phyloP scores from a whole-genome alignment of 1,140 invertebrate genomes.

The Neotoxoptera formosana region DNA sequence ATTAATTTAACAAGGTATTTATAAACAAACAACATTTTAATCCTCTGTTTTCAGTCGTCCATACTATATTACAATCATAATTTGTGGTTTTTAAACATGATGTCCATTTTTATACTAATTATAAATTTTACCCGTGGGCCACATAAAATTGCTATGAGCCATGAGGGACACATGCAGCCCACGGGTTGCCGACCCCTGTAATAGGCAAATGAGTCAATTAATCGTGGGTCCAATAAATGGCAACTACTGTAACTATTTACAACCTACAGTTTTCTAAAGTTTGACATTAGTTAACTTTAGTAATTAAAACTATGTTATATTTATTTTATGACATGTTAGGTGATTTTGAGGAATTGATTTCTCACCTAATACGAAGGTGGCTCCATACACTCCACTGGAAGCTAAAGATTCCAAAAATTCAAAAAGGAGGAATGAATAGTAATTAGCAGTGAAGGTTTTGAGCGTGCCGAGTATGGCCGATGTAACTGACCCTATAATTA shows the following conservation, averaged over 20 bases:
- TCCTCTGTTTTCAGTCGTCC: too few relatives aligned
- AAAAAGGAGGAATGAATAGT: slow-evolving; percentile 67
- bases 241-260: not conserved
- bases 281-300: not conserved
- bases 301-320: not conserved
- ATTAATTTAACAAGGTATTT: too few relatives aligned
- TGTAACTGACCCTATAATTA: slow-evolving; percentile 67
- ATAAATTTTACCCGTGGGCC: too few relatives aligned
- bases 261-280: not conserved
- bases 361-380: slow-evolving; percentile 72
- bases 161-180: too few relatives aligned
- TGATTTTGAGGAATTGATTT: not conserved
- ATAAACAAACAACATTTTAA: too few relatives aligned
- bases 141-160: too few relatives aligned
- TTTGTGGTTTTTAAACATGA: too few relatives aligned
- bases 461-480: slow-evolving; percentile 68
- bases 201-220: too few relatives aligned
- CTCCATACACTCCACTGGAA: slow-evolving; percentile 70
- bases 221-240: too few relatives aligned
- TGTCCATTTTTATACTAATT: too few relatives aligned
- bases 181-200: too few relatives aligned
- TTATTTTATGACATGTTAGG: not conserved
- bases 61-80: too few relatives aligned
- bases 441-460: slow-evolving; percentile 68
- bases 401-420: slow-evolving; percentile 70